phyloP scores from a whole-genome alignment of 2,888 invertebrate genomes.

The Theristus sp. region DNA sequence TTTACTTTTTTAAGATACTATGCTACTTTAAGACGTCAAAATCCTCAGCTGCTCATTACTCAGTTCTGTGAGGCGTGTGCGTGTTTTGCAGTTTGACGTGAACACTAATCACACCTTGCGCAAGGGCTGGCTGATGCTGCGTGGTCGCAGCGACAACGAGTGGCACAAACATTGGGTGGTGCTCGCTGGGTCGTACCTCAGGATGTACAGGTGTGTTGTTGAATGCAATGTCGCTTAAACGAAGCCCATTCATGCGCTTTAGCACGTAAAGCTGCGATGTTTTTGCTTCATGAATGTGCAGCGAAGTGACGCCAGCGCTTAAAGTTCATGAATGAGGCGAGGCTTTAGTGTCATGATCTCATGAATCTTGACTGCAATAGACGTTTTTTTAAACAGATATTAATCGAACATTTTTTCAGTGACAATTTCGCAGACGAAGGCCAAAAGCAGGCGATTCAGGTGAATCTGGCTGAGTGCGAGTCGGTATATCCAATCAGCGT shows the following conservation, averaged over 20 bases:
- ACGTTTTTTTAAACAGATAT: neutral
- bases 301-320: too few species aligned
- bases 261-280: too few species aligned
- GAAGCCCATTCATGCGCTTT: too few species aligned
- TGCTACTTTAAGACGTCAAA: too few species aligned
- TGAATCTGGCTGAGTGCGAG: constrained; percentile 24
- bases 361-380: too few species aligned
- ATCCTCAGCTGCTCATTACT: too few species aligned
- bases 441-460: constrained; percentile 11
- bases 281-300: too few species aligned
- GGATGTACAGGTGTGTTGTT: neutral
- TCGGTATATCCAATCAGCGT: constrained; percentile 23
- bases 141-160: constrained; percentile 22
- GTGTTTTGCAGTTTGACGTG: neutral
- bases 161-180: constrained; percentile 29
- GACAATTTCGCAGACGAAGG: neutral
- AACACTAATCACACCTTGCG: constrained; percentile 19
- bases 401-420: neutral
- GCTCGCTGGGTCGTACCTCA: constrained; percentile 16
- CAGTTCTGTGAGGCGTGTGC: neutral
- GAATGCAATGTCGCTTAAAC: neutral
- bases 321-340: too few species aligned
- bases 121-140: constrained; percentile 27
- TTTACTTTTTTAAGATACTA: too few species aligned
- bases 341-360: too few species aligned